Evolutionary conservation across 2,113 vertebrate genomes (phyloP).

Genomic region (Oncorhynchus keta): DNA sequence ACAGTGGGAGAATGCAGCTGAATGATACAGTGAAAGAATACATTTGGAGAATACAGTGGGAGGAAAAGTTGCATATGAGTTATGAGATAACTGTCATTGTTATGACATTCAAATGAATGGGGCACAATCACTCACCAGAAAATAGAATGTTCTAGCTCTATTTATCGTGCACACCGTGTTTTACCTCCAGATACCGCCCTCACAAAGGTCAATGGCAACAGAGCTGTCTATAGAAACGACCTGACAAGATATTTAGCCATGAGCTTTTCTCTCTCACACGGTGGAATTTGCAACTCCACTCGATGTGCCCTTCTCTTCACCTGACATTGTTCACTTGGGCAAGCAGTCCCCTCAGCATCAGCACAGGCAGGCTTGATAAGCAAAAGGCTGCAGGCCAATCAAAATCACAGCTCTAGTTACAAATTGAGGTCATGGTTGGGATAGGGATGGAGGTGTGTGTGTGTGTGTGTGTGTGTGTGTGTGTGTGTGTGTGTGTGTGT

Average conservation of each 20-base stretch:
- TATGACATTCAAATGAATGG: not conserved
- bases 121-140: not conserved
- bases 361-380: slow-evolving; percentile 35
- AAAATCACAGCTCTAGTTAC: slow-evolving; percentile 32
- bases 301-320: slow-evolving; percentile 23
- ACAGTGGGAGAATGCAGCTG: no score
- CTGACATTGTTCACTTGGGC: slow-evolving; percentile 35
- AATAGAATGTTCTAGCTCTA: not conserved
- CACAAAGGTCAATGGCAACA: slow-evolving; percentile 15
- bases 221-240: slow-evolving; percentile 18
- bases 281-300: slow-evolving; percentile 28
- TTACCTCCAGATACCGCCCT: slow-evolving; percentile 13
- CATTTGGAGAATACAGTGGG: no score
- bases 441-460: not conserved
- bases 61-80: not conserved
- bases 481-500: not conserved
- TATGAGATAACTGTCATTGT: not conserved
- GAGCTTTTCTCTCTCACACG: slow-evolving; percentile 14
- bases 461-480: not conserved
- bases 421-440: slow-evolving; percentile 43
- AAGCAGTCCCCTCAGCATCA: slow-evolving; percentile 17
- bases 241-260: slow-evolving; percentile 34
- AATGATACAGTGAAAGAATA: no score
- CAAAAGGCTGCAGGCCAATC: slow-evolving; percentile 30
- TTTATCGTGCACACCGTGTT: slow-evolving; percentile 9